These are phyloP conservation scores for Plutomurus gul DNA, from an alignment of 1,140 invertebrate genomes.

Conservation along the genomic window DNA sequence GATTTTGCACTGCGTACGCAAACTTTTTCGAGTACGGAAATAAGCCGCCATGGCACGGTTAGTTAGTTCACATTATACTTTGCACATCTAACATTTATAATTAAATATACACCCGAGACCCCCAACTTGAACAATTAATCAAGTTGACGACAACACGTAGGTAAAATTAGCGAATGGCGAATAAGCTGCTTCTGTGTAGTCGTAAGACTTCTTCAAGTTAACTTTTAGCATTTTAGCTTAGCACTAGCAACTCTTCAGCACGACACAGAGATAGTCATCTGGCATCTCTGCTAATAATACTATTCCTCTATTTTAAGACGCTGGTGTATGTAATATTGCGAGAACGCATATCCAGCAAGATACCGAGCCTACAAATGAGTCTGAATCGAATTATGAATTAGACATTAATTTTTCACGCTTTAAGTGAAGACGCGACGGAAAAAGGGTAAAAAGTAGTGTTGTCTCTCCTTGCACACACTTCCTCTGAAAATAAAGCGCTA, in stretches of 20 bases:
- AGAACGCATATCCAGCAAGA: background rate
- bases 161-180: background rate
- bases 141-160: background rate
- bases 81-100: background rate
- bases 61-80: slow-evolving; percentile 11
- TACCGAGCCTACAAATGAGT: background rate
- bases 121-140: slow-evolving; percentile 15
- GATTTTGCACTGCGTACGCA: background rate
- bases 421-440: background rate
- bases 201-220: background rate
- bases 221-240: no score
- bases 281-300: no score
- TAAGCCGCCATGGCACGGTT: background rate
- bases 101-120: background rate
- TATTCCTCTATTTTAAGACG: no score
- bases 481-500: no score
- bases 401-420: slow-evolving; percentile 21
- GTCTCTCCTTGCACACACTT: no score
- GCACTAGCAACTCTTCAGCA: no score
- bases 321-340: no score
- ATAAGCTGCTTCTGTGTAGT: background rate
- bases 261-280: no score
- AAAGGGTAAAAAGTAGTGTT: background rate
- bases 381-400: slow-evolving; percentile 14
- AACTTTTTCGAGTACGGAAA: background rate